Evolutionary conservation across 2,113 vertebrate species (phyloP).

Genomic region (Oryzias celebensis): DNA sequence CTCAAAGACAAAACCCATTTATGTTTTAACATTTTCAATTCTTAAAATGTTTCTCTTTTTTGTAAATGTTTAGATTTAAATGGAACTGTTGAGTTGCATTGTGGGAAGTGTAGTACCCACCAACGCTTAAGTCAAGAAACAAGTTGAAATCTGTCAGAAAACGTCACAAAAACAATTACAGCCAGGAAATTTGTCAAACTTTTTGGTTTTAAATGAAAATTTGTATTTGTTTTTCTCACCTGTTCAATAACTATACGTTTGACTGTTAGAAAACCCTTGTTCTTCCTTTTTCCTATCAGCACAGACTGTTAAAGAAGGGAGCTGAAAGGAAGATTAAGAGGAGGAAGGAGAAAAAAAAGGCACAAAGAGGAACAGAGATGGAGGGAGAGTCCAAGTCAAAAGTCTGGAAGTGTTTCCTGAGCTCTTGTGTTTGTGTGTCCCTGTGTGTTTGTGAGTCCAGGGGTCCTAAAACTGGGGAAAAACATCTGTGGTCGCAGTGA

Average conservation of each 20-base stretch:
- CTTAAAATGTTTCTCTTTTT: too few relatives aligned
- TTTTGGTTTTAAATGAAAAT: too few relatives aligned
- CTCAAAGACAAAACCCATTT: too few relatives aligned
- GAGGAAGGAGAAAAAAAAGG: conserved; percentile 38
- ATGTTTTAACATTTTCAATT: too few relatives aligned
- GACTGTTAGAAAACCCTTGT: background rate
- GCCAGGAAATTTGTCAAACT: too few relatives aligned
- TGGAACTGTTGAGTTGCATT: background rate
- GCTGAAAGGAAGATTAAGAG: conserved; percentile 12
- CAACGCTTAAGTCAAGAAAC: background rate
- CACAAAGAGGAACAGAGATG: conserved; percentile 28
- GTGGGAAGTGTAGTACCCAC: conserved; percentile 5
- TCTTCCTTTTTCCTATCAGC: background rate
- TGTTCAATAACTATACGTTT: too few relatives aligned
- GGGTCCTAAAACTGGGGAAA: conserved; percentile 79
- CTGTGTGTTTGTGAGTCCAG: conserved; percentile 30
- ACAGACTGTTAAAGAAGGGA: background rate
- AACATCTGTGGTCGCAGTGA: conserved; percentile 92
- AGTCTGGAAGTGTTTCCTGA: conserved; percentile 53
- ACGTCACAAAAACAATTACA: background rate
- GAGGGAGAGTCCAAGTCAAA: conserved; percentile 35
- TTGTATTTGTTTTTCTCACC: too few relatives aligned
- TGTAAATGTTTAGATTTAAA: background rate
- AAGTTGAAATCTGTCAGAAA: background rate
- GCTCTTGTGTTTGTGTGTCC: conserved; percentile 21